Base-by-base conservation (phyloP, 2,888 invertebrate species). In the Apantesis nais region DNA sequence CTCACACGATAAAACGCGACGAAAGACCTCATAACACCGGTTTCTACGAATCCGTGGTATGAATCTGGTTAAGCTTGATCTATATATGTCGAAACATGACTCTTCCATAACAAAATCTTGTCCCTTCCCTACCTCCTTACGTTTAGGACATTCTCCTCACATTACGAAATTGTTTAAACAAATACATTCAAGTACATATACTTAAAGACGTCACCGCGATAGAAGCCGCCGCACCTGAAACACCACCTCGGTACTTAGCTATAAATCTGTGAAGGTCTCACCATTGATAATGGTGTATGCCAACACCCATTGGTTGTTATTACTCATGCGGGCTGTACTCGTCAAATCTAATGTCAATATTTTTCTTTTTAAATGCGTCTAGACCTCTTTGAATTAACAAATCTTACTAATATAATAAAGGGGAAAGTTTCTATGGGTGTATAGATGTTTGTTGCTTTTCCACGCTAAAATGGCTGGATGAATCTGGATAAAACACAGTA, bases 291-390 rank as follows among this genome's bases (percentile, higher is more conserved):
- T 25, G 1, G 34, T 22, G 14, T 44, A 34, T 48, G 37, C 41
- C 37, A n/a, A 66, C 25, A 25, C 55, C 16, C 39, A 55, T 34
- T 48, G 34, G 7, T 55, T 22, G 1, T 37, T 62, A 34, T 37
- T 62, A 62, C 37, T 37, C 48, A 65, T 65, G 65, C 65, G 65
- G 65, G 65, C 48, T 48, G 34, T 34, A 34, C 2, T 31, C 63
- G 31, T 11, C 25, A 64, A 48, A 31, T 29, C 11, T 48, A 48
- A 31, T 41, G 62, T 12, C 44, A 44, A 44, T n/a, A 25, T 25
- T 25, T 14, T 55, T 55, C n/a, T 55, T 8, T 55, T 55, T 25
- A 5, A 55, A 44, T 16, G 8, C 19, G 48, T 48, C 19, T 1
- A n/a, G 25, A 1, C 3, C 2, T 7, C n/a, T 4, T 29, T 29